Base-by-base conservation (phyloP, 2,797 vertebrate species). In the Hydrolagus colliei region DNA sequence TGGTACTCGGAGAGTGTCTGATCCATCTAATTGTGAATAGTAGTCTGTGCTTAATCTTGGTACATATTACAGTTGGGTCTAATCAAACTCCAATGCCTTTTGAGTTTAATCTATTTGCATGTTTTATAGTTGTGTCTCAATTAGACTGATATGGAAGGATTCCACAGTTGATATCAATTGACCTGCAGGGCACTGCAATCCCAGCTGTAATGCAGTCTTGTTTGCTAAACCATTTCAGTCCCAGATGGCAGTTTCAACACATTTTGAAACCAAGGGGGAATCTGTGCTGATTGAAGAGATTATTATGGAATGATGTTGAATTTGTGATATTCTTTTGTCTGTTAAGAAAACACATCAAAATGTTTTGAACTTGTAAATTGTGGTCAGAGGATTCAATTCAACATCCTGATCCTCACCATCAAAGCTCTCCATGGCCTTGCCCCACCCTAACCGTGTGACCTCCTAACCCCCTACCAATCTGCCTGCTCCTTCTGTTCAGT, bases 121-220 rank as follows among this genome's bases (percentile, higher is more conserved):
- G 20, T 41, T 52, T 52, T 52, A 52, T 52, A 52, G 41, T 52
- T 68, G 20, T 68, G 65, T 32, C 27, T 2, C 18, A 11, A 9
- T 59, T 65, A 32, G 13, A 14, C 63, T 41, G 18, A 65, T 32
- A 63, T 20, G 52, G 78, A 32, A 27, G 32, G 78, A 82, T 82
- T 82, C 41, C 79, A 82, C 32, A 9, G 79, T 82, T 82, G 79
- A 82, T 82, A 82, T 20, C 65, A 68, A 65, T 82, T 82, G 79
- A 82, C 79, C 79, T 82, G 68, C 63, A 18, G 79, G 62, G 27
- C 67, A 32, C 68, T 10, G 14, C 35, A 65, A 35, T 82, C 79
- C 79, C 79, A 82, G 79, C 79, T 82, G 79, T 82, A 82, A 41
- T 67, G 68, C 79, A 82, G 79, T 12, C 20, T 82, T 82, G 79